A percentile compares a stretch with the other conserved stretches of the same genome.
Evolutionary conservation across 2,797 vertebrate species (phyloP).

Genomic region (Glossophaga mutica): DNA sequence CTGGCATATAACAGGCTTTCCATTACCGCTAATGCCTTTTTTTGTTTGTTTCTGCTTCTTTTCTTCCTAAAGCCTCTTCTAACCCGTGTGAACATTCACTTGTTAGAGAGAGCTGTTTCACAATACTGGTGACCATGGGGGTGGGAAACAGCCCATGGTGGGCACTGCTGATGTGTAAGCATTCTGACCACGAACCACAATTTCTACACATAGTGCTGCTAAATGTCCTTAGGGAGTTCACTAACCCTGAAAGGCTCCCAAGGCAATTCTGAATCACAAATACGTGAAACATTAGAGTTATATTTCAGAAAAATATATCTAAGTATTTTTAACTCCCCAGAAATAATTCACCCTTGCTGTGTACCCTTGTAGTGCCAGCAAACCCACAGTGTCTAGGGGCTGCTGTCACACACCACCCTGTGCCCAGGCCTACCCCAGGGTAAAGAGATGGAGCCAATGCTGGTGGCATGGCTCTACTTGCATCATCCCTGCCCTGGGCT

Average conservation of each 20-base stretch:
- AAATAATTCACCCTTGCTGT: not conserved
- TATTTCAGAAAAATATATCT: conserved; percentile 54
- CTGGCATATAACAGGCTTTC: too few relatives aligned
- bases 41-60: not conserved
- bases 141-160: not conserved
- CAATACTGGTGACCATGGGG: not conserved
- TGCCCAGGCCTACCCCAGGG: not conserved
- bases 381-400: not conserved
- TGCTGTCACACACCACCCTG: not conserved
- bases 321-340: conserved; percentile 31
- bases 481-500: not conserved
- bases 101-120: not conserved
- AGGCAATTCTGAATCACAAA: conserved; percentile 42
- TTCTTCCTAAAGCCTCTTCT: not conserved
- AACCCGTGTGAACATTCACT: fast-evolving
- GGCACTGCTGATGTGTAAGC: not conserved
- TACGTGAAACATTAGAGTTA: conserved; percentile 39
- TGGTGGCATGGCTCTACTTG: not conserved
- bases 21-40: not conserved
- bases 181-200: not conserved
- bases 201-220: not conserved
- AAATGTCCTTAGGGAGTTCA: not conserved
- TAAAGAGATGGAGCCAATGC: not conserved
- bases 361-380: not conserved
- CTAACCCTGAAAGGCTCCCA: conserved; percentile 27